Percentiles rank a stretch among this genome's conserved stretches.
These are phyloP conservation scores for Chironex yamaguchii DNA, from an alignment of 30 jellyfish, hydroid and myxozoan genomes.

Conservation along the genomic window DNA sequence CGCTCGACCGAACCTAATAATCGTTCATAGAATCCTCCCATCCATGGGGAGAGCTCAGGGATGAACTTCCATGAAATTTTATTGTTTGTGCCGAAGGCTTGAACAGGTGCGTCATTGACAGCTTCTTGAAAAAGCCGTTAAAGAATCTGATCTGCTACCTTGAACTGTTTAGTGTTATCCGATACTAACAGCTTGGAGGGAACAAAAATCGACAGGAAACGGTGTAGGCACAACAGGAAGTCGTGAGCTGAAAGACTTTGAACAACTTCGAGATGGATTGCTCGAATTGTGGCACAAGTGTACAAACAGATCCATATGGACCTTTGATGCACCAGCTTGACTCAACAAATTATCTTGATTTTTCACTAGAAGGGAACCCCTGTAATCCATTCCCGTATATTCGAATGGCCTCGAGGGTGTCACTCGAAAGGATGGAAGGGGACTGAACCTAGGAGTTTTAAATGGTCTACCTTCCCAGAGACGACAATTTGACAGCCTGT, in stretches of 20 bases:
- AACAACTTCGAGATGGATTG: constrained; percentile 11
- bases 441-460: constrained; percentile 35
- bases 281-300: constrained; percentile 4
- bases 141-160: background rate
- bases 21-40: constrained; percentile 58
- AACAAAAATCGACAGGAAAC: constrained; percentile 55
- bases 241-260: background rate
- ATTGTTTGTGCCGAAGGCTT: background rate
- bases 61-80: constrained; percentile 26
- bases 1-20: background rate
- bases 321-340: too few relatives aligned
- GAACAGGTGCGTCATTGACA: background rate
- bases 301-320: too few relatives aligned
- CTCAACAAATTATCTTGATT: too few relatives aligned
- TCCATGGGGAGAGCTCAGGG: constrained; percentile 46
- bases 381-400: constrained; percentile 41
- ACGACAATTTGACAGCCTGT: constrained; percentile 2
- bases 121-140: background rate
- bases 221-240: background rate
- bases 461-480: constrained; percentile 28
- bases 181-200: constrained; percentile 6
- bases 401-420: constrained; percentile 14
- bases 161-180: constrained; percentile 49
- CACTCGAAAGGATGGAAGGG: constrained; percentile 23
- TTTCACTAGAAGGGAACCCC: background rate